Evolutionary conservation across 2,888 invertebrate genomes (phyloP), one percentile per base, ranked within the genome.

Genomic region (Calameuta idolon): DNA sequence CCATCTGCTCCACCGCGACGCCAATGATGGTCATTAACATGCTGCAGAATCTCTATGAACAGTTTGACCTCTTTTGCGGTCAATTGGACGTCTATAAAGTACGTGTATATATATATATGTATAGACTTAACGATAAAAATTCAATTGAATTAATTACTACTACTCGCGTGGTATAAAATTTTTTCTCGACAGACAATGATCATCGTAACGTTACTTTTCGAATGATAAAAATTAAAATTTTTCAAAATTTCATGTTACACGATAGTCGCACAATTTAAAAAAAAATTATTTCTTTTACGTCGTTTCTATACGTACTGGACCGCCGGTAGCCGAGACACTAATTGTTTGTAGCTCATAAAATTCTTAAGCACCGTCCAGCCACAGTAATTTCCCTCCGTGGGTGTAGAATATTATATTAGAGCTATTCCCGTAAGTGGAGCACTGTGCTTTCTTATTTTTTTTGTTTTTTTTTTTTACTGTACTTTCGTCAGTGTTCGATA

Each of bases 21-120:
- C 98, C 98, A 0, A 97, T 98, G 94, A 97, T 97, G 97, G 97
- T 98, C 74, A 98, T 98, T 87, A 97, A 95, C 87, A 98, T 98
- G 98, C 93, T 98, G 75, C 97, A 98, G 90, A 95, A 96, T 85
- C 93, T 98, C 75, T 98, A 98, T 93, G 97, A 97, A 89, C 96
- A 97, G 87, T 98, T 98, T 88, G 98, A 98, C 91, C 94, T 95
- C 73, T 98, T 96, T 91, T 98, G 98, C 89, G 98, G 97, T 83
- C 95, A 96, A 85, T 94, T 98, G 71, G 98, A 98, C 90, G 97
- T 98, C 35, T 98, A 98, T 92, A 98, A 98, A 95, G 98, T 97
- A 34, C 1, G 34, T 55, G 4, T 40, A 1, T 40, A 4, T 40
- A 37, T 37, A 37, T 37, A 37, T 37, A 12, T 37, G 3, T 34